Conservation (phyloP, 1,140 invertebrate species). For the Camponotus vicinus region DNA sequence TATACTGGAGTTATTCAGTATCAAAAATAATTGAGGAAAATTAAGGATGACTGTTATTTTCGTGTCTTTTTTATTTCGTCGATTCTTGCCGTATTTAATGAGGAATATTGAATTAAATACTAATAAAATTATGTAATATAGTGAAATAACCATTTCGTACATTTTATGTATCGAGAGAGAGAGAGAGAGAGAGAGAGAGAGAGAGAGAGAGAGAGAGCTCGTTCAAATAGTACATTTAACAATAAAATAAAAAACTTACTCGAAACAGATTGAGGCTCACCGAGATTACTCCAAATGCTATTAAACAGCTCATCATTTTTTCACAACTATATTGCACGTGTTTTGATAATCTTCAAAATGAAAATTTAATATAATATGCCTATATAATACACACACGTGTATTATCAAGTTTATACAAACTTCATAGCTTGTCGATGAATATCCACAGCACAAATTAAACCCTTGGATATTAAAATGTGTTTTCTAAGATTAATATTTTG, state of each 20-base stretch:
- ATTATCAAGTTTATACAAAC: neutral
- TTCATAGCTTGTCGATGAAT: conserved; percentile 37
- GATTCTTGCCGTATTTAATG: too few relatives aligned
- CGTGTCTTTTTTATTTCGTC: too few relatives aligned
- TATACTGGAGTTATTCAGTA: too few relatives aligned
- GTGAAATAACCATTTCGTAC: neutral
- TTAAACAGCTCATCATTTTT: neutral
- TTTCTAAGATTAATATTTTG: neutral
- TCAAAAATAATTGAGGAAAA: too few relatives aligned
- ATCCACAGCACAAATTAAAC: neutral
- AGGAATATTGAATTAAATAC: too few relatives aligned
- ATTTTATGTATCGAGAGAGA: too few relatives aligned
- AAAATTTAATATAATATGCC: neutral
- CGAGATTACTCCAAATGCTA: neutral
- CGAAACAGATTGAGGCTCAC: neutral
- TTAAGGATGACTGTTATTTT: too few relatives aligned
- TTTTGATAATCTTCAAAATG: conserved; percentile 3
- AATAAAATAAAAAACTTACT: conserved; percentile 5
- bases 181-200: too few relatives aligned
- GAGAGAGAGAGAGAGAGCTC: too few relatives aligned
- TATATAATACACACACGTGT: too few relatives aligned
- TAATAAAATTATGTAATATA: too few relatives aligned
- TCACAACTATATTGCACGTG: neutral
- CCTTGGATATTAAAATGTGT: neutral
- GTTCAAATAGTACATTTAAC: neutral